Evolutionary conservation across 2,797 vertebrate species (phyloP), one percentile per base, ranked within the genome.

Genomic region (Rhinogobio ventralis): DNA sequence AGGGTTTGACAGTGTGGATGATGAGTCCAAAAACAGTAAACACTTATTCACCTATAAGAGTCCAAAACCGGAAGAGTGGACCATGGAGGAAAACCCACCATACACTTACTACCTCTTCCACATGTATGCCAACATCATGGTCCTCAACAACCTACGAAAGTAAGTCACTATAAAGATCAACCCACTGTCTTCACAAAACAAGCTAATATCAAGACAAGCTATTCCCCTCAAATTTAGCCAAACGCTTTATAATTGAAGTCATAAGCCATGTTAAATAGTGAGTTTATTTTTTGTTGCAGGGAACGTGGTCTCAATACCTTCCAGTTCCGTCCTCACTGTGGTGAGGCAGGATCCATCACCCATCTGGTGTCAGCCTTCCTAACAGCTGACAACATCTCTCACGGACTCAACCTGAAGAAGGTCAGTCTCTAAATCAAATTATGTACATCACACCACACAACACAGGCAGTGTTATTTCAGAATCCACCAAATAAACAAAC

Each of bases 121-220:
- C 81, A 99, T 99, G 98, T 99, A 99, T 0, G 96, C 96, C 92
- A 99, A 99, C 95, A 96, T 99, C 92, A 99, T 99, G 97, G 94
- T 99, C 91, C 96, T 99, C 80, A 99, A 99, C 95, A 98, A 98
- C 92, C 95, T 99, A 85, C 95, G 98, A 92, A 98, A 94, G 98
- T 97, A 92, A 91, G 95, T 91, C 89, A 2, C 3, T 33, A 20
- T 3, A 25, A 55, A 68, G 20, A 68, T 53, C 23, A 49, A 19
- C n/a, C 15, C 20, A 60, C 36, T 67, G 42, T 62, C 75, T 28
- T 28, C 23, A 39, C 33, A 57, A 39, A 78, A 11, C 25, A 73
- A 5, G 23, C 28, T 7, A 23, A 33, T 53, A 19, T 46, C 45
- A 53, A 14, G 17, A 19, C 5, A 75, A 7, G 30, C 28, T 7